These are phyloP conservation scores for Sebastes hopkinsi DNA, from an alignment of 2,797 vertebrate species.

Conservation along the genomic window DNA sequence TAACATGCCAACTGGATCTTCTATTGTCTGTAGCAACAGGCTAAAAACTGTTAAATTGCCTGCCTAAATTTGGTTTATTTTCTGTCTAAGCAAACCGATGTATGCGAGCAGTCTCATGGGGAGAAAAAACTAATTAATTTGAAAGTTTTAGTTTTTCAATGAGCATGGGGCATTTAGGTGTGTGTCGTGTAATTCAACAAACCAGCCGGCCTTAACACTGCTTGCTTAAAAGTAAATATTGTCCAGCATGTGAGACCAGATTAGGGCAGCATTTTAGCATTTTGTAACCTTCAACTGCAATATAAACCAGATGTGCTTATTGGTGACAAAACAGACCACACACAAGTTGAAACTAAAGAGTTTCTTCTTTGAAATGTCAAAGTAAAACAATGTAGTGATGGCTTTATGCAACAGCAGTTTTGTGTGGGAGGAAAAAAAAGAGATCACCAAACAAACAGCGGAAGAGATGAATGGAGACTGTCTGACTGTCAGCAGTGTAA, in stretches of 20 bases:
- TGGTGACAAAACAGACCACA: neutral
- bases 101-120: neutral
- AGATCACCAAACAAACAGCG: neutral
- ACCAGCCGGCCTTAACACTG: neutral
- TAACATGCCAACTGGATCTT: neutral
- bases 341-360: neutral
- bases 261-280: neutral
- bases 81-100: neutral
- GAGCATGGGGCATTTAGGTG: neutral
- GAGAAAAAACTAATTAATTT: neutral
- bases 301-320: neutral
- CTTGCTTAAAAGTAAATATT: neutral
- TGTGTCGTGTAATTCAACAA: neutral
- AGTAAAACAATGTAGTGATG: neutral
- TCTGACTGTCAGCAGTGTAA: neutral
- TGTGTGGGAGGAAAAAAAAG: neutral
- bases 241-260: neutral
- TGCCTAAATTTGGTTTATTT: neutral
- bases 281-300: neutral
- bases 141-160: neutral
- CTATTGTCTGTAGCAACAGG: neutral
- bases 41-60: neutral
- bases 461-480: neutral
- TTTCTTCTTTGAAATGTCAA: neutral
- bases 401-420: neutral